phyloP scores from a whole-genome alignment of 64 coral and sea anemone species.

The Stylophora pistillata region DNA sequence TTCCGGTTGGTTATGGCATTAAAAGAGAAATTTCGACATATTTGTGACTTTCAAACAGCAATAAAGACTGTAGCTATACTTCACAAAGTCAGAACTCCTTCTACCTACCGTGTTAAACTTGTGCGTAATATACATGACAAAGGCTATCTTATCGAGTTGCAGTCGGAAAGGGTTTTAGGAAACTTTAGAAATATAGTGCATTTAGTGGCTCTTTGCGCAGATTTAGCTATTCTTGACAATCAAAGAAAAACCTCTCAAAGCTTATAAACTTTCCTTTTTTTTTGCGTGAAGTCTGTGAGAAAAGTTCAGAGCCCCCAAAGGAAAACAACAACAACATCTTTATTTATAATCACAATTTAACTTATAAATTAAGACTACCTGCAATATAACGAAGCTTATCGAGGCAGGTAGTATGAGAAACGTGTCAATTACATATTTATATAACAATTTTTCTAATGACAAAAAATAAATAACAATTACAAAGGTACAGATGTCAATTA shows the following conservation, averaged over 20 bases:
- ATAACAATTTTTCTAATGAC: too few species aligned
- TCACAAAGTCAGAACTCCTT: neutral
- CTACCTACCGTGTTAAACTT: neutral
- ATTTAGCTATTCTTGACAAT: neutral
- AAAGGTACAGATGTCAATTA: too few species aligned
- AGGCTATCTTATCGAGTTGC: neutral
- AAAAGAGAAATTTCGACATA: neutral
- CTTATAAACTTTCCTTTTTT: neutral
- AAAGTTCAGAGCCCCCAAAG: neutral
- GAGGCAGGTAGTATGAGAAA: too few species aligned
- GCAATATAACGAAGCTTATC: too few species aligned
- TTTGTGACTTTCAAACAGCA: neutral
- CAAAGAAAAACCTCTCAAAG: neutral
- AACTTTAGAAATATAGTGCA: neutral
- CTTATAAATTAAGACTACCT: too few species aligned
- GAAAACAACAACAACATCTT: too few species aligned
- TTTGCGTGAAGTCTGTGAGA: neutral
- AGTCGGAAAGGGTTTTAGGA: neutral
- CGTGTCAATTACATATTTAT: too few species aligned
- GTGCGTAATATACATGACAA: constrained; percentile 26
- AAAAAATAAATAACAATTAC: too few species aligned
- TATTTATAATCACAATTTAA: too few species aligned
- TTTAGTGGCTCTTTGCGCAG: neutral
- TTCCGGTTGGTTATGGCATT: neutral
- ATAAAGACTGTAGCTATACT: neutral